Base-by-base conservation (phyloP, 2,113 vertebrate species). In the Xenopus laevis region DNA sequence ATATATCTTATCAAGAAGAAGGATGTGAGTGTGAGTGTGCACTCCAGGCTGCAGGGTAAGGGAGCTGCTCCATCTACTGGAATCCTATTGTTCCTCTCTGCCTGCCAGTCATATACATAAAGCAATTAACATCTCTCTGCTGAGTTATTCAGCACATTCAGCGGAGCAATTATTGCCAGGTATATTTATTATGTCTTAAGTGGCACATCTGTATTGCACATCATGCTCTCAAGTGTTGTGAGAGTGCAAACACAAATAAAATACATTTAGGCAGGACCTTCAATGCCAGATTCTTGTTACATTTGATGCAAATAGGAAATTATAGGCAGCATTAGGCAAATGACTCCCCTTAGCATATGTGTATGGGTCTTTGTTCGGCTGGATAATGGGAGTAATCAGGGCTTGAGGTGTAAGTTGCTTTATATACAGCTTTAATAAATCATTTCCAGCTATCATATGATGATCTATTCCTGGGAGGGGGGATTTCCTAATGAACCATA, bases 111-210 rank as follows among this genome's bases (percentile, higher is more conserved):
- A 50, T 9, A 8, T 7, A 17, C 18, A 20, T 58, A n/a, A 6
- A 20, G 15, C 20, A 72, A 65, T 64, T 67, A 67, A 5, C 44
- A 30, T 13, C 11, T 47, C 58, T 16, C 64, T 33, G 18, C 16
- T 67, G 72, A 67, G 72, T 60, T 61, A 60, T 68, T 30, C 65
- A 60, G 17, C 46, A 74, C 72, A 74, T 68, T 47, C 20, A 74
- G 67, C 40, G 33, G 64, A 30, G 52, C 65, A 74, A 74, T 74
- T 74, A 74, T 21, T 61, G 40, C 12, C 10, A 59, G 23, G 71
- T 44, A 58, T 73, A 40, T 17, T 74, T 65, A 74, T 74, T 60
- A 74, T 27, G 53, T 21, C 55, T 4, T 74, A 74, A 74, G 65
- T 68, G 64, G 16, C 47, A 57, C 45, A 67, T 74, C 21, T 27